A percentile compares a stretch with the other conserved stretches of the same genome.
These are phyloP conservation scores for Venturia canescens DNA, from an alignment of 1,140 invertebrate species.

Conservation along the genomic window DNA sequence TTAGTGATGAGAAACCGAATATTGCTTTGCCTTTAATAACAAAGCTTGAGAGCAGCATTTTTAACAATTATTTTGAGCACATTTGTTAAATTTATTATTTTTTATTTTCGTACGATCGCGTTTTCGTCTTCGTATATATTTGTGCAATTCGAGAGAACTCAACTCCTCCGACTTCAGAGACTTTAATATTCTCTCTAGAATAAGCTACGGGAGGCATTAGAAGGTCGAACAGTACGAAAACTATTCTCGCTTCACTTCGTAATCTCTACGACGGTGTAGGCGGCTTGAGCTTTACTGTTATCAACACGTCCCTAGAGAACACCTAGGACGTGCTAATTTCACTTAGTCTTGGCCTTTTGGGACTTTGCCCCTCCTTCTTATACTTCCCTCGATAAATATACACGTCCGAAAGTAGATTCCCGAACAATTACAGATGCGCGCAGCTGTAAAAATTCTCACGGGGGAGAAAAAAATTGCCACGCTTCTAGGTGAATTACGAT, in stretches of 20 bases:
- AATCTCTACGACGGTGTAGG: not conserved
- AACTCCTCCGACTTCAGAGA: not conserved
- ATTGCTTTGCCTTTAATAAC: too few species aligned
- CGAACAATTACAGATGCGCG: not conserved
- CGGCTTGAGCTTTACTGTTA: constrained; percentile 2
- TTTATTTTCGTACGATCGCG: too few species aligned
- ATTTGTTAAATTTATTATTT: too few species aligned
- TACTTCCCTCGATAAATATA: not conserved
- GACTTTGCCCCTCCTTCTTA: not conserved
- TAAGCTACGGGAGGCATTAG: not conserved
- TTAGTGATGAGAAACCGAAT: too few species aligned
- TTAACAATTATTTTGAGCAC: too few species aligned
- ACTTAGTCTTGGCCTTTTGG: constrained; percentile 3
- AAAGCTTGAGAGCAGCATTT: too few species aligned
- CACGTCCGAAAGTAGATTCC: not conserved
- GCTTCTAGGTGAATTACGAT: too few species aligned
- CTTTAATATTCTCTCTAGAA: not conserved
- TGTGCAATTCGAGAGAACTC: too few species aligned
- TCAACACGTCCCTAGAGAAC: constrained; percentile 5
- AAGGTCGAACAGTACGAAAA: constrained; percentile 4
- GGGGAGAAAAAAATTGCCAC: too few species aligned
- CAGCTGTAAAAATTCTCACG: not conserved
- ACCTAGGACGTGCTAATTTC: not conserved
- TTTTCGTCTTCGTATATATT: too few species aligned
- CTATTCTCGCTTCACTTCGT: constrained; percentile 7